These are phyloP conservation scores for Coelopa frigida DNA, from an alignment of 1,140 invertebrate species.

Conservation along the genomic window DNA sequence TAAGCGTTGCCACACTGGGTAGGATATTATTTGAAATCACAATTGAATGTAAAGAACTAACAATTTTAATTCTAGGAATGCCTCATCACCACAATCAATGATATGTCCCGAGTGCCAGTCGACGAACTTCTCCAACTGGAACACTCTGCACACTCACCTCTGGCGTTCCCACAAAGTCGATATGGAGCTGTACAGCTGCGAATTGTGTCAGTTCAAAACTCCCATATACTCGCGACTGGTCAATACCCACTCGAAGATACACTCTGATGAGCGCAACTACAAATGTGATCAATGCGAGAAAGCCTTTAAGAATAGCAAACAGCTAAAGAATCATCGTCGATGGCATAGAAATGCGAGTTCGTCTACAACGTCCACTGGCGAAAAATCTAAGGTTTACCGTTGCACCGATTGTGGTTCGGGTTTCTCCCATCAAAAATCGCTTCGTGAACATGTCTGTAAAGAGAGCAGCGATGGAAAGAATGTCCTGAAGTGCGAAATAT, in stretches of 20 bases:
- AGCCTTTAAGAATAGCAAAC: conserved; percentile 68
- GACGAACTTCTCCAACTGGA: conserved; percentile 49
- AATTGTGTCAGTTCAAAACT: conserved; percentile 57
- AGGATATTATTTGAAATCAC: conserved; percentile 1
- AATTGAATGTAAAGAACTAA: no score
- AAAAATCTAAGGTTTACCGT: conserved; percentile 52
- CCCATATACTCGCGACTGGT: conserved; percentile 55
- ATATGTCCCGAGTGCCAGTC: conserved; percentile 60
- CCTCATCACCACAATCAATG: conserved; percentile 46
- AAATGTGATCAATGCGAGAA: conserved; percentile 63
- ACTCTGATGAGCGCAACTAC: conserved; percentile 56
- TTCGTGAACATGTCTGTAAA: conserved; percentile 36
- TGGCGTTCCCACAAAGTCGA: conserved; percentile 70
- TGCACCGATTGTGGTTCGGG: conserved; percentile 32
- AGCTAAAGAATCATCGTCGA: conserved; percentile 58
- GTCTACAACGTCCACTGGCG: conserved; percentile 52
- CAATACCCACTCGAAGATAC: conserved; percentile 62
- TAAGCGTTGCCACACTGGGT: conserved; percentile 54
- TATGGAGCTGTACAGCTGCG: conserved; percentile 65
- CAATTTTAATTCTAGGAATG: conserved; percentile 13
- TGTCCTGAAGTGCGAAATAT: conserved; percentile 60
- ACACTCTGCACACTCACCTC: conserved; percentile 62
- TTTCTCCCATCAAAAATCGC: conserved; percentile 36
- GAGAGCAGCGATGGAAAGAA: conserved; percentile 36
- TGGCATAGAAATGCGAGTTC: conserved; percentile 49